Base-by-base conservation (phyloP, 2,888 invertebrate species). In the Andrena bucephala region DNA sequence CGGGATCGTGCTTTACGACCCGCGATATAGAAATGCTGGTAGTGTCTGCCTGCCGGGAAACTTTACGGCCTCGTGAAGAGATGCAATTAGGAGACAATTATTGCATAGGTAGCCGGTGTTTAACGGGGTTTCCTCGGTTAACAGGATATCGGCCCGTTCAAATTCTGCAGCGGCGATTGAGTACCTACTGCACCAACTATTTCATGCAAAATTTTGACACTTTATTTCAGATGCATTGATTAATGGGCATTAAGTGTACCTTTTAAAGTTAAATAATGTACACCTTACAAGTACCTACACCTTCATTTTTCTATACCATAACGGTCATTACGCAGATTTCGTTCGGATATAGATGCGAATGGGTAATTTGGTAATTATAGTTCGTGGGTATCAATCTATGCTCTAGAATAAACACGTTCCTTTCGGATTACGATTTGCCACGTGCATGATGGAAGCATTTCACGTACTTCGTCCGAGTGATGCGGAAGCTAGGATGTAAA, bases 81-180 rank as follows among this genome's bases (percentile, higher is more conserved):
- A 65, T 70, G 75, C 65, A 84, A 86, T 86, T 86, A 79, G 75
- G 66, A 42, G 54, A 42, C 59, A 84, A 85, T 83, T 63, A 85
- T 83, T 81, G 57, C 70, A 67, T 68, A 59, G 59, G 42, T 72
- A 65, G 36, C 42, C 42, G 65, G 0, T 8, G 31, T 59, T 81
- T 66, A 66, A 66, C 50, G 36, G 24, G 48, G 6, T 16, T 16
- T 10, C 24, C 13, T n/a, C 48, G 6, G 24, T 52, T 42, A 31
- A 66, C 16, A 48, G 33, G 63, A 33, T 57, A 48, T 54, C 59
- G 5, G 13, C 13, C 31, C 42, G 36, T 20, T 29, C 1, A n/a
- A 8, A 50, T n/a, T n/a, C 5, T 31, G n/a, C 1, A 16, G 42
- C 16, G 42, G 42, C 42, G 42, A 16, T 42, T 42, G 0, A 42